Evolutionary conservation across 2,888 invertebrate species (phyloP).

Genomic region (Caenorhabditis wallacei): DNA sequence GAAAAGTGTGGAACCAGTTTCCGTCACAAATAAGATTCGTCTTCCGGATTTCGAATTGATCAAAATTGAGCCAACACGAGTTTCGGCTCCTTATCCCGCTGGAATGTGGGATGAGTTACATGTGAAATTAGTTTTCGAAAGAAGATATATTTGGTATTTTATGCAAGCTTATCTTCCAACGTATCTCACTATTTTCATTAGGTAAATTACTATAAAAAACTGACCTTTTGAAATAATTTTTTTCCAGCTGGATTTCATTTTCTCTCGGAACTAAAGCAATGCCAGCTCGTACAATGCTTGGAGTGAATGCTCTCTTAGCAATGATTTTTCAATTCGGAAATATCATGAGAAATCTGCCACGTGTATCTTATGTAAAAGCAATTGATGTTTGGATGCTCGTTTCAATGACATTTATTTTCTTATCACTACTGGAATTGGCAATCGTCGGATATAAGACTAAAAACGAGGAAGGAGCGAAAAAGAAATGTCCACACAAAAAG

Average conservation of each 20-base stretch:
- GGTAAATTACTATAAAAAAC: constrained; percentile 55
- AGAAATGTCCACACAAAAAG: constrained; percentile 75
- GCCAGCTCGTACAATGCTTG: constrained; percentile 82
- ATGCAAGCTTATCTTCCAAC: constrained; percentile 83
- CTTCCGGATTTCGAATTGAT: constrained; percentile 82
- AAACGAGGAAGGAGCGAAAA: constrained; percentile 75
- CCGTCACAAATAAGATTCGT: constrained; percentile 74
- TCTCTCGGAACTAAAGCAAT: constrained; percentile 82
- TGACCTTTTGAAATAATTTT: background rate
- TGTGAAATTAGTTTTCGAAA: constrained; percentile 78
- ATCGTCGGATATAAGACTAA: constrained; percentile 81
- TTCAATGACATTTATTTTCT: constrained; percentile 83
- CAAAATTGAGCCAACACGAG: constrained; percentile 67
- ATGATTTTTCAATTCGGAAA: constrained; percentile 82
- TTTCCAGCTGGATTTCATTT: constrained; percentile 82
- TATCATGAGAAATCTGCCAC: constrained; percentile 81
- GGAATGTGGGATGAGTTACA: constrained; percentile 83
- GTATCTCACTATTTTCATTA: constrained; percentile 82
- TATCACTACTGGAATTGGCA: constrained; percentile 81
- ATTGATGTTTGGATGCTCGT: constrained; percentile 83
- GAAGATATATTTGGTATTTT: constrained; percentile 82
- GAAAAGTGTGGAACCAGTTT: constrained; percentile 55
- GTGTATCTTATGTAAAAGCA: constrained; percentile 83
- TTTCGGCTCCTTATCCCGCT: constrained; percentile 78
- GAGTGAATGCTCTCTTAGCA: constrained; percentile 80